phyloP scores from a whole-genome alignment of 2,113 vertebrate species.

The Myotis lucifugus region DNA sequence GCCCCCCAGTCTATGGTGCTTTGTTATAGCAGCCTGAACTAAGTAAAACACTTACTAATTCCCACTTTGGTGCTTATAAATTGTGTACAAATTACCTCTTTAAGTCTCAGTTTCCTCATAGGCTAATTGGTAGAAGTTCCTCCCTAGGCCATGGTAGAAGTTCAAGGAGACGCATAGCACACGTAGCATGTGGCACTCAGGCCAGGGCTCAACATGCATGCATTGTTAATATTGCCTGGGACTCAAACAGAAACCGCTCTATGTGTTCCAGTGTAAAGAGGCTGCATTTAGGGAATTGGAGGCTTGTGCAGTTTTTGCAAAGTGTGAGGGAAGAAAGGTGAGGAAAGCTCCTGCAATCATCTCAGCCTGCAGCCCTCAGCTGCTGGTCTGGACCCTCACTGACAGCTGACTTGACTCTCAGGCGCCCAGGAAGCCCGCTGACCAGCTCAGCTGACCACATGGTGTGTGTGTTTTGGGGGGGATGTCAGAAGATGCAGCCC shows the following conservation, averaged over 20 bases:
- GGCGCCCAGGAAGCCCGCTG: not conserved
- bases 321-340: not conserved
- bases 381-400: not conserved
- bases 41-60: not conserved
- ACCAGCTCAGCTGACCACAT: no score
- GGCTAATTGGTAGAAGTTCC: no score
- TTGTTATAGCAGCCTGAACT: not conserved
- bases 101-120: not conserved
- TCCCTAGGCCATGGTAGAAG: not conserved
- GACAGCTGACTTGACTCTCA: not conserved
- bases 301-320: not conserved
- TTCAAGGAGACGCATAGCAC: not conserved
- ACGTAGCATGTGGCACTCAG: rapidly evolving
- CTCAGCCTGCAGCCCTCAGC: not conserved
- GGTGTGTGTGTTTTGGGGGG: not conserved
- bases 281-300: not conserved
- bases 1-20: not conserved
- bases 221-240: not conserved
- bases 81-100: not conserved
- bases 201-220: not conserved
- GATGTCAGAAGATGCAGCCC: not conserved
- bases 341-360: not conserved
- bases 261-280: not conserved
- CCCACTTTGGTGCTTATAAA: not conserved
- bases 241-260: not conserved